Conservation (phyloP, 2,888 invertebrate genomes). For the Melieria crassipennis region DNA sequence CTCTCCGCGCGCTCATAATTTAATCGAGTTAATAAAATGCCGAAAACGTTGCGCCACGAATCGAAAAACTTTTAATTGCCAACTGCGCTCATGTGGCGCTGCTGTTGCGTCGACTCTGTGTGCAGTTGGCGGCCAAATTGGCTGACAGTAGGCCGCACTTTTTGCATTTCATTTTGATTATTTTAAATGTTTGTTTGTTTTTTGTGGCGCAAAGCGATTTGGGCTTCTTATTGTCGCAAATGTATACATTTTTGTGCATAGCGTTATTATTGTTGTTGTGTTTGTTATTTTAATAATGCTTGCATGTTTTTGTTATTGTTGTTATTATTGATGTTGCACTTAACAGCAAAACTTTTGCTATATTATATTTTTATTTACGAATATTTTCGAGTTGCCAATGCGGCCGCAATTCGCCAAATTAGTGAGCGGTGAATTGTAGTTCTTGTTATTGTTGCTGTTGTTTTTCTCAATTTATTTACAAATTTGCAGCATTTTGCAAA, state of each 20-base stretch:
- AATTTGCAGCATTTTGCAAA: no score
- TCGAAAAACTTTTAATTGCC: conserved; percentile 22
- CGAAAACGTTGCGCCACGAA: not conserved
- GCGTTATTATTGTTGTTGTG: conserved; percentile 5
- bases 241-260: not conserved
- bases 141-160: not conserved
- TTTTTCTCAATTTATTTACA: no score
- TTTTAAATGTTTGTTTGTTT: not conserved
- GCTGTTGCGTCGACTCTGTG: not conserved
- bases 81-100: conserved; percentile 1
- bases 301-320: conserved; percentile 2
- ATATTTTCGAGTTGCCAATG: no score
- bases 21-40: no score
- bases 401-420: no score
- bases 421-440: no score
- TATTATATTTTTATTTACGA: no score
- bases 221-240: not conserved
- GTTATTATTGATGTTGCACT: not conserved
- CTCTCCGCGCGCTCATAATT: no score
- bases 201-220: not conserved
- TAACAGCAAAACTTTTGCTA: no score
- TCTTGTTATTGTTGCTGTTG: no score
- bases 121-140: not conserved
- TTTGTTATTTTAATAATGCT: not conserved
- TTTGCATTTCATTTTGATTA: not conserved